These are phyloP conservation scores for Acanthaster planci DNA, from an alignment of 35 echinoderm and acorn worm species.

Conservation along the genomic window DNA sequence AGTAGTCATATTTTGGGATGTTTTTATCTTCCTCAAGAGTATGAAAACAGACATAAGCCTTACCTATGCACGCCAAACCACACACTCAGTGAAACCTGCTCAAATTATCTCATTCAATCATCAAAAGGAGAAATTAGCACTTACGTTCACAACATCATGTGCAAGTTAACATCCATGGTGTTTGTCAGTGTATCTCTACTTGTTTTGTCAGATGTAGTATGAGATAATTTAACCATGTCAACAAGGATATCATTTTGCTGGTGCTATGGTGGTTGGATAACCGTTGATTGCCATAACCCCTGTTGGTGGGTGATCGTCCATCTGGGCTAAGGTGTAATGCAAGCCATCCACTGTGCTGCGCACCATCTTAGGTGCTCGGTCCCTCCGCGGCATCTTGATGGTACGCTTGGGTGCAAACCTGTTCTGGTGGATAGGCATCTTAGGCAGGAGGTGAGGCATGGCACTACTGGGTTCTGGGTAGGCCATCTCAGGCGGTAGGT, in stretches of 20 bases:
- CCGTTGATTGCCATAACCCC: background rate
- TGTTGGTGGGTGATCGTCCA: background rate
- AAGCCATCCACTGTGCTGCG: constrained; percentile 52
- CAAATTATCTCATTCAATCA: too few species aligned
- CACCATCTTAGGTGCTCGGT: constrained; percentile 66
- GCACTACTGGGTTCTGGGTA: constrained; percentile 52
- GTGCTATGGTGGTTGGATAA: background rate
- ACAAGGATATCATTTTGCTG: background rate
- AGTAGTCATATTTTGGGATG: too few species aligned
- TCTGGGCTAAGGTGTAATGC: constrained; percentile 34
- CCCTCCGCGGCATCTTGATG: constrained; percentile 78
- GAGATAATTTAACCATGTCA: too few species aligned
- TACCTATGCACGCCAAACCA: too few species aligned
- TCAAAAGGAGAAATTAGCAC: too few species aligned
- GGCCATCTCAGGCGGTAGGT: constrained; percentile 36
- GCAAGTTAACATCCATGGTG: too few species aligned
- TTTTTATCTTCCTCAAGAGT: too few species aligned
- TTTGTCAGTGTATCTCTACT: too few species aligned
- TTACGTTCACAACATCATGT: too few species aligned
- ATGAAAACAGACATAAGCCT: too few species aligned
- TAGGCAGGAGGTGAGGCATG: constrained; percentile 54
- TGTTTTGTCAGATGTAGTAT: too few species aligned
- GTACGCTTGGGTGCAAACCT: constrained; percentile 80
- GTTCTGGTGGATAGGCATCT: constrained; percentile 42
- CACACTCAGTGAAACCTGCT: too few species aligned